Conservation (phyloP, 2,888 invertebrate genomes). For the Microctonus brassicae region DNA sequence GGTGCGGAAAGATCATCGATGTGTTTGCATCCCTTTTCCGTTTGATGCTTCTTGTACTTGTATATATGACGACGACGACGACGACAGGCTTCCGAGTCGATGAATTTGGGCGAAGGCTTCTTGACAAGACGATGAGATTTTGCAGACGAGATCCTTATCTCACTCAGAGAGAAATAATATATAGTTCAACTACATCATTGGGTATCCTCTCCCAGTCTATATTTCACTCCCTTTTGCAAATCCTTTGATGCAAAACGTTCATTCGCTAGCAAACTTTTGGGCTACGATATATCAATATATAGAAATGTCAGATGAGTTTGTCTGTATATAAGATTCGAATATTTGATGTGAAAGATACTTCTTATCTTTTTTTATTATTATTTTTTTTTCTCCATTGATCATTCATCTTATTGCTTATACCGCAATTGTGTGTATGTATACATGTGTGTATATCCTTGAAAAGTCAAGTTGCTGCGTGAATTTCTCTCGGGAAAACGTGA, state of each 20-base stretch:
- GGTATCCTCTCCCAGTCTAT: neutral
- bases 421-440: neutral
- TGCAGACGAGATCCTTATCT: constrained; percentile 39
- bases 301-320: neutral
- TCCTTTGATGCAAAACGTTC: constrained; percentile 10
- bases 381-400: neutral
- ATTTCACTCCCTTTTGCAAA: neutral
- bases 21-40: constrained; percentile 45
- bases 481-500: constrained; percentile 7
- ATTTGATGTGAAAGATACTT: neutral
- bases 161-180: neutral
- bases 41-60: constrained; percentile 33
- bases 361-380: neutral
- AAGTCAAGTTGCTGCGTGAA: neutral
- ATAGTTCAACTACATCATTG: neutral
- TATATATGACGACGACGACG: constrained; percentile 31
- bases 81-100: constrained; percentile 36
- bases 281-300: neutral
- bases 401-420: neutral
- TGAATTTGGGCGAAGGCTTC: constrained; percentile 38
- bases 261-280: neutral
- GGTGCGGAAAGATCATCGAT: constrained; percentile 48
- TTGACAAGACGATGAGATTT: constrained; percentile 44
- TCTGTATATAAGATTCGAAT: neutral
- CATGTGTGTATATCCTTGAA: neutral